These are phyloP conservation scores for Meganola albula DNA, from an alignment of 2,888 invertebrate genomes.

Conservation along the genomic window DNA sequence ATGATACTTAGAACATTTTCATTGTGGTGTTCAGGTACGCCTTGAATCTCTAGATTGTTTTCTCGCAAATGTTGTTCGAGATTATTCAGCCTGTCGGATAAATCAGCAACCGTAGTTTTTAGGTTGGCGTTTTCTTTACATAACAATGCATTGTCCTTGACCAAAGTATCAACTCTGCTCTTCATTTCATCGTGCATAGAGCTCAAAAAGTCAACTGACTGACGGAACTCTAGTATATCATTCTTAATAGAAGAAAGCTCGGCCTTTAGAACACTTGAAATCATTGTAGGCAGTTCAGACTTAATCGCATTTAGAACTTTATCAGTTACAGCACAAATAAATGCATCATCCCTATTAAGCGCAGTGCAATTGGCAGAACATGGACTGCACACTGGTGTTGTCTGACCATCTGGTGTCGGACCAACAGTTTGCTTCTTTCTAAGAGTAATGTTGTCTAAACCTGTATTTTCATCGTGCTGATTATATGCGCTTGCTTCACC, in stretches of 20 bases:
- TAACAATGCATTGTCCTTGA: not conserved
- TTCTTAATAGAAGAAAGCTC: conserved; percentile 4
- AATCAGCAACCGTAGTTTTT: not conserved
- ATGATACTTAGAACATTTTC: conserved; percentile 2
- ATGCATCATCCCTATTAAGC: not conserved
- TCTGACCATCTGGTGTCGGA: not conserved
- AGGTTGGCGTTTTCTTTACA: not conserved
- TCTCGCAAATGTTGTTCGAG: conserved; percentile 8
- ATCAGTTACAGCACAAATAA: conserved; percentile 3
- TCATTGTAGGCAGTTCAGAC: conserved; percentile 4
- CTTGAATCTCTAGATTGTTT: conserved; percentile 6
- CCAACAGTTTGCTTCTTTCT: conserved; percentile 1
- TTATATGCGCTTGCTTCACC: not conserved
- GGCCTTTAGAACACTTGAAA: not conserved
- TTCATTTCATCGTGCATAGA: conserved; percentile 2
- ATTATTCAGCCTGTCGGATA: conserved; percentile 3
- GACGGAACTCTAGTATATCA: conserved; percentile 3
- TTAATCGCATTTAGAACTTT: conserved; percentile 1
- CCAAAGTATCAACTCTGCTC: not conserved
- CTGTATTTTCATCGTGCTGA: not conserved
- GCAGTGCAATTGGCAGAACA: not conserved
- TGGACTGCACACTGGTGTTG: not conserved
- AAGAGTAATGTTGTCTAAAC: not conserved
- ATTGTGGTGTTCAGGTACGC: conserved; percentile 4
- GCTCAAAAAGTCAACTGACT: conserved; percentile 2